phyloP scores from a whole-genome alignment of 2,888 invertebrate species.

The Eugnorisma glareosa region DNA sequence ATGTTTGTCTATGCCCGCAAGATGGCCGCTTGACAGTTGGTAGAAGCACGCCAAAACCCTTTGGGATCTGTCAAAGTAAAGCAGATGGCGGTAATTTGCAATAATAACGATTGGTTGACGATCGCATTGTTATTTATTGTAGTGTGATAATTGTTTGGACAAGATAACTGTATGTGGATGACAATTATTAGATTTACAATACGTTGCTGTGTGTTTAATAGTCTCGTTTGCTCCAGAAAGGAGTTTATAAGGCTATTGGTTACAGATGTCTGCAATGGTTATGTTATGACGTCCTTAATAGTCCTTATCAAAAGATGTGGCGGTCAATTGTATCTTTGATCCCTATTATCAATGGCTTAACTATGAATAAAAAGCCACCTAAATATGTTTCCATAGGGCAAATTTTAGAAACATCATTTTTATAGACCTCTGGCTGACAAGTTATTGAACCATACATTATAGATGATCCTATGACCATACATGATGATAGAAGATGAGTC shows the following conservation, averaged over 20 bases:
- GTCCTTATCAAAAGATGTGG: neutral
- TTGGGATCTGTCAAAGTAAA: conserved; percentile 84
- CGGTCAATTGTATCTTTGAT: neutral
- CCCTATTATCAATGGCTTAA: neutral
- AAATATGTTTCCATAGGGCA: neutral
- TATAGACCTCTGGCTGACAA: neutral
- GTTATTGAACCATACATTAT: neutral
- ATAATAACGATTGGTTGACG: conserved; percentile 83
- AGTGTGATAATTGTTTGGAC: conserved; percentile 86
- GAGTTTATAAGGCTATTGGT: conserved; percentile 10
- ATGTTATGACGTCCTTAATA: neutral
- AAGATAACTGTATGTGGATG: conserved; percentile 67
- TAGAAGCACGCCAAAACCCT: conserved; percentile 87
- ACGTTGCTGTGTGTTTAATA: conserved; percentile 47
- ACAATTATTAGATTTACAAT: conserved; percentile 63
- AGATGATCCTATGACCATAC: too few species aligned
- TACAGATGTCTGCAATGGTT: conserved; percentile 18
- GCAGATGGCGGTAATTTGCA: conserved; percentile 88
- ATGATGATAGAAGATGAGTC: neutral
- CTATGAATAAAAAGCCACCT: neutral
- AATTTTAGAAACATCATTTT: too few species aligned
- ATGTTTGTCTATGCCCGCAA: conserved; percentile 83
- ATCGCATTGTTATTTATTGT: conserved; percentile 86
- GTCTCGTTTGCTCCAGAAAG: conserved; percentile 30
- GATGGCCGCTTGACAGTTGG: conserved; percentile 85